Base-by-base conservation (phyloP, 2,113 vertebrate genomes). In the Carassius auratus region DNA sequence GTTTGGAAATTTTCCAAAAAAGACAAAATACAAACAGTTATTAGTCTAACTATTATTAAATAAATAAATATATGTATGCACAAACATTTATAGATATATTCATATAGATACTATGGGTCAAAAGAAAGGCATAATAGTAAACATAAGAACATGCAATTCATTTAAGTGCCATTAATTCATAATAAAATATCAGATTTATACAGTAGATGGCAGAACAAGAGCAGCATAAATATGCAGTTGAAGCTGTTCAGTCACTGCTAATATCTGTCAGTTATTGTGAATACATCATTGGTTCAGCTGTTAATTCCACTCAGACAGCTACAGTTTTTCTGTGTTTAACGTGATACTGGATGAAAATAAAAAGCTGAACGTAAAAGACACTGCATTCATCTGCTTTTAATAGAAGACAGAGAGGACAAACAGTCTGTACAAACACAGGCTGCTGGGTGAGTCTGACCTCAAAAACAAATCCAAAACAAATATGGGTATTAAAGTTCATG, bases 171-270 rank as follows among this genome's bases (percentile, higher is more conserved):
- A 45, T 36, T 78, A 15, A 13, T 74, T 83, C 50, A 76, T 76
- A 75, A 86, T 23, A 23, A 80, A 48, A 10, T 7, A 8, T 50
- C n/a, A 30, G 15, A 81, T 69, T 42, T 23, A 3, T 23, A 84
- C 84, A 84, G 89, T 66, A 88, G 88, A 85, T 88, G 85, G 85
- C 62, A 89, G 61, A 61, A 61, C 73, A 76, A 59, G 71, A 80
- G 17, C 23, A 57, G 23, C 33, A 26, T 66, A 12, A 26, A 66
- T 30, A 5, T 6, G 62, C 23, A 14, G 5, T 74, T 21, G 45
- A 10, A 45, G 36, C 71, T 48, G 3, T 74, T 74, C 5, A 75
- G 12, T 64, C 62, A 26, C 23, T 0, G 62, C 62, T 64, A 26
- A 26, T 13, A 64, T 64, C 62, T 19, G 19, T 69, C 15, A 36